Conservation (phyloP, 2,888 invertebrate species). For the Mellilla xanthometata region DNA sequence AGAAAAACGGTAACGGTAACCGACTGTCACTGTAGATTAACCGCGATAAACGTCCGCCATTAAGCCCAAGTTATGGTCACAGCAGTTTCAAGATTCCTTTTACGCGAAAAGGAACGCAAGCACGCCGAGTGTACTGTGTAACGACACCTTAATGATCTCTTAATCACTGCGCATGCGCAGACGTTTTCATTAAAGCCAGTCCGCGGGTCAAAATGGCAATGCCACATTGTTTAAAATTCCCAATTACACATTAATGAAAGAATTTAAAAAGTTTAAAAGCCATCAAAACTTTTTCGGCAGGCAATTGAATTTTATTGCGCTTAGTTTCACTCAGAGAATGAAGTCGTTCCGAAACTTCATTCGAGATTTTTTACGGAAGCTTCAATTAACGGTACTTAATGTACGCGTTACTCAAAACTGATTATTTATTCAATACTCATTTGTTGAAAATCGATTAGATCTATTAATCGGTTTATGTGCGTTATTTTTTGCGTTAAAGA, state of each 20-base stretch:
- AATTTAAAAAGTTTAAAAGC: slow-evolving; percentile 17
- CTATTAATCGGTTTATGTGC: slow-evolving; percentile 3
- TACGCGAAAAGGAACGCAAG: slow-evolving; percentile 36
- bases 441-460: slow-evolving; percentile 9
- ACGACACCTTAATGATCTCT: slow-evolving; percentile 63
- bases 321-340: slow-evolving; percentile 19
- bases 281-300: slow-evolving; percentile 8
- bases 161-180: slow-evolving; percentile 51
- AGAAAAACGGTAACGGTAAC: slow-evolving; percentile 8
- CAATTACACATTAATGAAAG: slow-evolving; percentile 31
- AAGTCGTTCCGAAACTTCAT: slow-evolving; percentile 11
- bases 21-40: slow-evolving; percentile 47
- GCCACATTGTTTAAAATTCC: slow-evolving; percentile 41
- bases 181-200: slow-evolving; percentile 51
- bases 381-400: slow-evolving; percentile 3
- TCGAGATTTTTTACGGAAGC: slow-evolving; percentile 7
- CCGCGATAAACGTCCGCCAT: slow-evolving; percentile 53
- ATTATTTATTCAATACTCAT: slow-evolving; percentile 17
- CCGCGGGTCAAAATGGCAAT: slow-evolving; percentile 36
- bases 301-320: slow-evolving; percentile 22
- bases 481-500: slow-evolving; percentile 12
- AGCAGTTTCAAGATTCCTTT: slow-evolving; percentile 51
- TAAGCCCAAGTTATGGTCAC: slow-evolving; percentile 51
- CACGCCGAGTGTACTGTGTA: slow-evolving; percentile 44
- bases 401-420: background rate